Base-by-base conservation (phyloP, 2,888 invertebrate species). In the Pseudococcus longispinus region DNA sequence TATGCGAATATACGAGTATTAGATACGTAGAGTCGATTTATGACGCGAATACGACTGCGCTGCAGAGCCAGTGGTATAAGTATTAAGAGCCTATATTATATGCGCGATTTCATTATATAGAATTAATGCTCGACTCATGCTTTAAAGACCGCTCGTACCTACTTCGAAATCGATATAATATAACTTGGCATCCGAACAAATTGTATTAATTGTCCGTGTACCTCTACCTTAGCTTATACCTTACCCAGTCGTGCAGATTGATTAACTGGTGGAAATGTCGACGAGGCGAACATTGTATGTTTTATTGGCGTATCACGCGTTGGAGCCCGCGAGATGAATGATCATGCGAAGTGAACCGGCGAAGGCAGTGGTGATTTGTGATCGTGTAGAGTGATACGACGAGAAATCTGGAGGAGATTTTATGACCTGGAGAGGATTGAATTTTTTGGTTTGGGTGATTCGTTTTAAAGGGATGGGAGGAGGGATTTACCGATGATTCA, bases 281-380 rank as follows among this genome's bases (percentile, higher is more conserved):
- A 23, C 23, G 15, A 60, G 60, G 23, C 8, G 23, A 60, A 60
- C 60, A 60, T 60, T 60, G 60, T 60, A 60, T 60, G 60, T 23
- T 60, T 60, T 60, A 60, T 60, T 60, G 60, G 60, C 60, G 60
- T 60, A 23, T 60, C 60, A 60, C 60, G 60, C 60, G 60, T 60
- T 23, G 6, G 55, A n/a, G 55, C 8, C 55, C 0, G n/a, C n/a
- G 23, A 23, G 60, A 60, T 60, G 11, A 60, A 60, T 60, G 60
- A 60, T 60, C 60, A 23, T 60, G 60, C 60, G 60, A 60, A 60
- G 20, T 60, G 23, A 11, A 60, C 6, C 9, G 9, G 15, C 1
- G 60, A 23, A 1, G 11, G 60, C 0, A 6, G 51, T 15, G n/a
- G n/a, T 51, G 51, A 51, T 51, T 51, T 60, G 23, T 60, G 23